These are phyloP conservation scores for Campylomormyrus tamandua DNA, from an alignment of 2,113 vertebrate genomes.

Conservation along the genomic window DNA sequence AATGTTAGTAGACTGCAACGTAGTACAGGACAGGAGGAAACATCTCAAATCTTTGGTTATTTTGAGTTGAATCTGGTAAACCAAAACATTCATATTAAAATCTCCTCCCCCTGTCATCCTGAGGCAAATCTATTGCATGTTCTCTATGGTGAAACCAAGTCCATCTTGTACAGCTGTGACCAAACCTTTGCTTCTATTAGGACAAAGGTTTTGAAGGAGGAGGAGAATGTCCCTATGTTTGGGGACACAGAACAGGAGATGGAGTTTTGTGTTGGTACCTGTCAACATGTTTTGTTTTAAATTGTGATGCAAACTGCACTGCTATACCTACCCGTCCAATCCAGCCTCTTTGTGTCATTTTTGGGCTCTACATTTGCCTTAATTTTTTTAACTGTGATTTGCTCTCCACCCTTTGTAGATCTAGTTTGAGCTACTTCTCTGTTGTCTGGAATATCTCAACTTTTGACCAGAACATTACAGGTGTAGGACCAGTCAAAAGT, in stretches of 20 bases:
- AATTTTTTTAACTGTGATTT: background rate
- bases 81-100: background rate
- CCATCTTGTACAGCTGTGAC: background rate
- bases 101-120: background rate
- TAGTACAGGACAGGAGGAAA: background rate
- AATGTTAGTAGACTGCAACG: background rate
- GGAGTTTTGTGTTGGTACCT: background rate
- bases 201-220: background rate
- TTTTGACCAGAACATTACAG: background rate
- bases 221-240: background rate
- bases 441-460: background rate
- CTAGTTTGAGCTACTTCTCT: background rate
- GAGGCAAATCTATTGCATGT: background rate
- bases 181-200: background rate
- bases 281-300: background rate
- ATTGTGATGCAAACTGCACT: background rate
- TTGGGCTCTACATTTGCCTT: background rate
- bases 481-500: background rate
- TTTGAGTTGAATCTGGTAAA: background rate
- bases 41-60: background rate
- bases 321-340: background rate
- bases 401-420: background rate
- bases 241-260: background rate
- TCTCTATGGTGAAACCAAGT: background rate
- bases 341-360: background rate